A percentile compares a stretch with the other conserved stretches of the same genome.
These are phyloP conservation scores for Notarius quadriscutis DNA, from an alignment of 2,113 vertebrate genomes.

Conservation along the genomic window DNA sequence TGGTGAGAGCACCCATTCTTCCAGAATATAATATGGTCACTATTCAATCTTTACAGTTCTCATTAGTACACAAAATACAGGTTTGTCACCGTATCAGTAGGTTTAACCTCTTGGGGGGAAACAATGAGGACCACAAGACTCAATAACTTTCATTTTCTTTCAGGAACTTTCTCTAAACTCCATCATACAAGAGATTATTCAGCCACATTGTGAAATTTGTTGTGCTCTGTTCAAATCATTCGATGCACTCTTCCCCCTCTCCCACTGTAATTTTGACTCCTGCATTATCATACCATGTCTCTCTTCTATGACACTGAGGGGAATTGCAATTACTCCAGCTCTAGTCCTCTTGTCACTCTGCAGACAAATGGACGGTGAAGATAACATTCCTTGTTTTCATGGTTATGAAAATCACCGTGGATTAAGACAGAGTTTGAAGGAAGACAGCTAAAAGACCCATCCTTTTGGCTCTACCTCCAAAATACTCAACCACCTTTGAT, in stretches of 20 bases:
- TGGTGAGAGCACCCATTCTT: background rate
- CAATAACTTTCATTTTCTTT: background rate
- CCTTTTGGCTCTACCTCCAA: background rate
- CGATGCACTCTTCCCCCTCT: background rate
- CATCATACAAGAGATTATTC: background rate
- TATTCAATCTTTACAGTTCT: background rate
- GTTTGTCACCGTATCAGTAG: background rate
- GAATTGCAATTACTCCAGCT: conserved; percentile 53
- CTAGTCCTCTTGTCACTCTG: conserved; percentile 47
- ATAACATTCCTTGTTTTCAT: conserved; percentile 25
- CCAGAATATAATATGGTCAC: background rate
- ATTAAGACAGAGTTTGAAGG: background rate
- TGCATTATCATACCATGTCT: conserved; percentile 47
- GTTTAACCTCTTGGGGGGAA: background rate
- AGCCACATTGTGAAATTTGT: background rate
- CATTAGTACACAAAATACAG: background rate
- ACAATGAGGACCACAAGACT: background rate
- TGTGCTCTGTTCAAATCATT: conserved; percentile 34
- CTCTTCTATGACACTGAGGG: conserved; percentile 40
- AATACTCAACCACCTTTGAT: too few species aligned
- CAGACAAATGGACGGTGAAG: conserved; percentile 46
- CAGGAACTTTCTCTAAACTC: background rate
- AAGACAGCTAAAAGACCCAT: background rate
- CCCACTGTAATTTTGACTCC: conserved; percentile 10
- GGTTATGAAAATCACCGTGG: background rate